phyloP scores from a whole-genome alignment of 2,888 invertebrate genomes.

The Eupeodes latifasciatus region DNA sequence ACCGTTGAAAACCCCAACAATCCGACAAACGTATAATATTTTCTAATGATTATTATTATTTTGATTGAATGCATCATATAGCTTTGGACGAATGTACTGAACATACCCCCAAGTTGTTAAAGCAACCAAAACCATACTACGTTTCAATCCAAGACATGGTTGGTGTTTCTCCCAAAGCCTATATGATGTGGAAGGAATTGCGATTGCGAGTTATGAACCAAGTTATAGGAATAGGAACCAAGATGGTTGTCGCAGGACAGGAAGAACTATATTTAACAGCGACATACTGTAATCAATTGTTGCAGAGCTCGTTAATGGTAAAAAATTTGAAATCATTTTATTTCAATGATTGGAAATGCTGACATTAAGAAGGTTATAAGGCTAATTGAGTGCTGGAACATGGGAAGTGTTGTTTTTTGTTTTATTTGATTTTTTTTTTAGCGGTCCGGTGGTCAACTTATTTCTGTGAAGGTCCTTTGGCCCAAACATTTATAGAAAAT shows the following conservation, averaged over 20 bases:
- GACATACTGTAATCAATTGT: slow-evolving; percentile 53
- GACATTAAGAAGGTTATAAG: slow-evolving; percentile 46
- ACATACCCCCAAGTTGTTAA: too few species aligned
- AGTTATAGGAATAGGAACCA: too few species aligned
- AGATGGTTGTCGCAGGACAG: slow-evolving; percentile 29
- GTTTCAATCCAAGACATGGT: not conserved
- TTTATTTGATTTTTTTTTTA: too few species aligned
- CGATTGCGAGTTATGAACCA: slow-evolving; percentile 24
- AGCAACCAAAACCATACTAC: not conserved
- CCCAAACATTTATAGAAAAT: not conserved
- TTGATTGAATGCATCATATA: slow-evolving; percentile 59
- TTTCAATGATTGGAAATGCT: slow-evolving; percentile 65
- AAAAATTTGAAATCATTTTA: slow-evolving; percentile 74
- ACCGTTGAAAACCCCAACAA: not conserved
- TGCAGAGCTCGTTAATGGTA: slow-evolving; percentile 60
- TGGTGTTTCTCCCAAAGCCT: not conserved
- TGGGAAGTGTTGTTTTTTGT: not conserved
- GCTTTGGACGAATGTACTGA: slow-evolving; percentile 41
- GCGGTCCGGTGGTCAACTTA: not conserved
- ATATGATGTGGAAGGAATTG: not conserved
- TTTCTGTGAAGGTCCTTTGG: not conserved
- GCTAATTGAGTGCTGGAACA: slow-evolving; percentile 18
- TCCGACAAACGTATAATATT: slow-evolving; percentile 7
- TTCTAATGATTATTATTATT: slow-evolving; percentile 51
- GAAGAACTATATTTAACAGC: slow-evolving; percentile 37